phyloP scores from a whole-genome alignment of 2,888 invertebrate species.

The Melinopterus prodromus region DNA sequence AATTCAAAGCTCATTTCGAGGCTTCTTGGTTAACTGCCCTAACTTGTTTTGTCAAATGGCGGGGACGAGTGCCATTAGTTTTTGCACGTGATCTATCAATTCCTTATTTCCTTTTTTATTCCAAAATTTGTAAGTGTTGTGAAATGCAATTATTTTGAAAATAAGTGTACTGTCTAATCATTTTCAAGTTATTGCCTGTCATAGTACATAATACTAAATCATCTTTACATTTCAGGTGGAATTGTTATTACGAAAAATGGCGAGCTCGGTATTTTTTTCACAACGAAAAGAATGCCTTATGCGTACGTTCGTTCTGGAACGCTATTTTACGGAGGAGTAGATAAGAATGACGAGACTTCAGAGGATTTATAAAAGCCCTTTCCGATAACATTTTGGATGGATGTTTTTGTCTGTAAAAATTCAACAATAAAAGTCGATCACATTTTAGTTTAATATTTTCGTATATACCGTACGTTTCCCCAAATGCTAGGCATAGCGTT shows the following conservation, averaged over 20 bases:
- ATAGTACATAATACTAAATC: too few relatives aligned
- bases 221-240: conserved; percentile 58
- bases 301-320: conserved; percentile 59
- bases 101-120: too few relatives aligned
- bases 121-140: too few relatives aligned
- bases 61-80: too few relatives aligned
- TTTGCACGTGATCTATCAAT: too few relatives aligned
- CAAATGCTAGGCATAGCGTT: too few relatives aligned
- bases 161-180: too few relatives aligned
- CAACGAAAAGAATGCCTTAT: conserved; percentile 75
- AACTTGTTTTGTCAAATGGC: too few relatives aligned
- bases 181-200: too few relatives aligned
- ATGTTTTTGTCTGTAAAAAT: background rate
- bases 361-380: conserved; percentile 6
- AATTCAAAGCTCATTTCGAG: too few relatives aligned
- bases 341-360: conserved; percentile 4
- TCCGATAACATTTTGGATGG: background rate
- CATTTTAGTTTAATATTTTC: background rate
- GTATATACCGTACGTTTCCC: background rate
- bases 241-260: conserved; percentile 74
- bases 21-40: too few relatives aligned
- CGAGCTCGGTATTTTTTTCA: conserved; percentile 73
- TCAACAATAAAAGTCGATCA: background rate
- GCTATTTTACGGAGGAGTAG: conserved; percentile 6
- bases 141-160: too few relatives aligned